Base-by-base conservation (phyloP, 2,888 invertebrate genomes). In the Omphaloscelis lunosa region DNA sequence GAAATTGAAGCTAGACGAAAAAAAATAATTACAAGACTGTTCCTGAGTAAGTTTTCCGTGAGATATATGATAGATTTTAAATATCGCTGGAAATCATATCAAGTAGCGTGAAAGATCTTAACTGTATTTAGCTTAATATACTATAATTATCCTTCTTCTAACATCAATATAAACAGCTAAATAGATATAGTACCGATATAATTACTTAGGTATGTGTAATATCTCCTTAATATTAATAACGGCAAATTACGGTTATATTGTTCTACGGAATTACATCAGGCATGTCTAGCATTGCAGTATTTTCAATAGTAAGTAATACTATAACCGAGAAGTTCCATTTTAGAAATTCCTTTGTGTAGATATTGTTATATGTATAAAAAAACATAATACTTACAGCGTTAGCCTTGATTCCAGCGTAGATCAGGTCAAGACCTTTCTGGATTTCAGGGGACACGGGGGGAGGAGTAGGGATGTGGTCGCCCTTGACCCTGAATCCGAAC, bases 391-490 rank as follows among this genome's bases (percentile, higher is more conserved):
- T 91, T 92, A 97, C 96, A 93, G 90, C 89, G 86, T 97, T 97
- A 66, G 97, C 96, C 91, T 97, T 98, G 88, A 98, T 98, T 90
- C 98, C 98, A 78, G 98, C 98, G 93, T 98, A 98, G 94, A 99
- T 99, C 91, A 98, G 97, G 94, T 98, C 98, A 81, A 99, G 97
- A 74, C 98, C 98, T 93, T 98, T 98, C 95, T 98, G 98, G 90
- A 98, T 98, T 96, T 98, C 98, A 83, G 98, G 97, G 73, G 98
- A 98, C 45, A 98, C 98, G 81, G 98, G 98, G 23, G 98, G 98
- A 81, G 98, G 98, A 71, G 98, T 98, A 83, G 98, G 98, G 91
- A 98, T 97, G 92, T 98, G 98, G 93, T 98, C 98, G 0, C 98
- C 98, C 86, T 97, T 97, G 71, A 98, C 98, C 86, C 98, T 98